Evolutionary conservation across 2,888 invertebrate genomes (phyloP), one percentile per base, ranked within the genome.

Genomic region (Taphrorychus bicolor): DNA sequence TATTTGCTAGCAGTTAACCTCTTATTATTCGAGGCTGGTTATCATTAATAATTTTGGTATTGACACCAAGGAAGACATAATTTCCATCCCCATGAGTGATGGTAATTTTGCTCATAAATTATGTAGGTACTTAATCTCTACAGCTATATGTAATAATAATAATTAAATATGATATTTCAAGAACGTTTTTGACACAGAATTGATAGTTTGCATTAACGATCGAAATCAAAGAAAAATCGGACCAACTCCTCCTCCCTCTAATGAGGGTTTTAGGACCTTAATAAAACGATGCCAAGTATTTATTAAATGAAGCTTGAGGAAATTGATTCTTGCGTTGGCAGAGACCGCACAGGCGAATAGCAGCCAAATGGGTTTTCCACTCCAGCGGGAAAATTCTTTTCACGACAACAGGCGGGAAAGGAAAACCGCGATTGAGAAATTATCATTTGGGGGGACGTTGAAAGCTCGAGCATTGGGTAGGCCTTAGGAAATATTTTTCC

Each of bases 231-330:
- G 32, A 51, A 51, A 5, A 51, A 51, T 21, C 22, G 1, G 21
- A 18, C 19, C 7, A 51, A 51, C 21, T 21, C n/a, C 51, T 7
- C 16, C 22, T 21, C 9, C 1, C 24, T 18, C 0, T 59, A 51
- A 59, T 51, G 49, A 59, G 49, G 51, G 51, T 59, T 14, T 51
- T 51, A 59, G 59, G 59, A 40, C 59, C 24, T 40, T 59, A 59
- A 59, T 59, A 51, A 49, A 59, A 59, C 51, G 59, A 51, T 18
- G 51, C 40, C 59, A 21, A 51, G 49, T 51, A 59, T 51, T 59
- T 59, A 59, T 59, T 59, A 59, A 59, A 59, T 59, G 42, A 59
- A 59, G 49, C 59, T 40, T 17, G 49, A 49, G 51, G 17, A 59
- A 59, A 59, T 59, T 51, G 59, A 59, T 59, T 59, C 32, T 24